These are phyloP conservation scores for Harpalus rufipes DNA, from an alignment of 2,888 invertebrate genomes.

Conservation along the genomic window DNA sequence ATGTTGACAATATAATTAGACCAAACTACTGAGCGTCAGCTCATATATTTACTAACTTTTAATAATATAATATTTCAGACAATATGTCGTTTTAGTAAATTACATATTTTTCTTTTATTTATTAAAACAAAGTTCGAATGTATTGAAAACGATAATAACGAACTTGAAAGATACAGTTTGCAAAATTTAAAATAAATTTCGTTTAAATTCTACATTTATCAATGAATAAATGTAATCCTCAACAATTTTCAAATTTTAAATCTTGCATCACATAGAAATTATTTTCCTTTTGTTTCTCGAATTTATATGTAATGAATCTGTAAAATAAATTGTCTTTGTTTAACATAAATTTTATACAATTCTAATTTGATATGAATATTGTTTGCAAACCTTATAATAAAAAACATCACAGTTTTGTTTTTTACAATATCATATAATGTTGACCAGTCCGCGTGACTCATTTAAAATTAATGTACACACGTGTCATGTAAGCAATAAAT, in stretches of 20 bases:
- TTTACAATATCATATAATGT: neutral
- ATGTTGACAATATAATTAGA: no score
- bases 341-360: neutral
- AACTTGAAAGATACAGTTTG: no score
- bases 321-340: neutral
- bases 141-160: no score
- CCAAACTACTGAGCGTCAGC: no score
- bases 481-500: neutral
- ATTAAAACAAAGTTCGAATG: no score
- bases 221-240: neutral
- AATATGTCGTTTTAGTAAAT: no score
- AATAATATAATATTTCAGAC: no score
- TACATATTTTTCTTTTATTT: no score
- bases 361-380: neutral
- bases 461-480: neutral
- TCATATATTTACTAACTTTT: no score
- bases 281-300: neutral
- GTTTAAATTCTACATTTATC: neutral
- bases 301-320: neutral
- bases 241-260: neutral
- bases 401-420: neutral
- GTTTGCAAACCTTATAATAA: neutral
- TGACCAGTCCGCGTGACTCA: neutral
- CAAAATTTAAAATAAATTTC: neutral
- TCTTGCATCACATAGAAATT: no score